These are phyloP conservation scores for Cataglyphis livida DNA, from an alignment of 2,888 invertebrate genomes.

Conservation along the genomic window DNA sequence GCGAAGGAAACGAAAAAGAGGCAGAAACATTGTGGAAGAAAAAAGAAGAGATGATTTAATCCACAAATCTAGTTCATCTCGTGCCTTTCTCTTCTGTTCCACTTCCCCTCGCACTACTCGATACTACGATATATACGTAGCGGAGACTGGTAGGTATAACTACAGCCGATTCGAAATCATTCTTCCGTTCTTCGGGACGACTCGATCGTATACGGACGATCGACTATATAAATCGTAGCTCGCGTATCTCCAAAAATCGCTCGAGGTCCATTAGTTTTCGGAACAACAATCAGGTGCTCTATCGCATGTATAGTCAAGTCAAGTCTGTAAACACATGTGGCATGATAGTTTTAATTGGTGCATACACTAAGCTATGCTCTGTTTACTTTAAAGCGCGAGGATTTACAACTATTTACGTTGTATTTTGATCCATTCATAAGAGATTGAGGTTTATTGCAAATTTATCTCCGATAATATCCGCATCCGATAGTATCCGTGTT, in stretches of 20 bases:
- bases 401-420: conserved; percentile 18
- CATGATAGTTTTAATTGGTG: conserved; percentile 38
- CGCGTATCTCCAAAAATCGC: not conserved
- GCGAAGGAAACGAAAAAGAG: conserved; percentile 55
- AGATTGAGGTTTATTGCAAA: conserved; percentile 16
- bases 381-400: conserved; percentile 14
- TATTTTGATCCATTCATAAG: conserved; percentile 11
- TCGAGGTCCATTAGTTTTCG: conserved; percentile 4
- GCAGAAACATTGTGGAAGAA: conserved; percentile 69
- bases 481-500: not conserved
- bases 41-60: conserved; percentile 73
- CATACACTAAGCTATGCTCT: conserved; percentile 34
- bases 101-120: conserved; percentile 80
- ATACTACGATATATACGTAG: conserved; percentile 76
- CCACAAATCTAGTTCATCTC: conserved; percentile 85
- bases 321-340: not conserved
- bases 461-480: not conserved
- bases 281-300: not conserved
- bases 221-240: conserved; percentile 56
- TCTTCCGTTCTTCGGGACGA: conserved; percentile 78
- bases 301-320: conserved; percentile 1
- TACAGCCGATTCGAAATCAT: conserved; percentile 80
- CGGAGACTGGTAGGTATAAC: conserved; percentile 80
- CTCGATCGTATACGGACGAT: conserved; percentile 74
- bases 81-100: conserved; percentile 86